These are phyloP conservation scores for Vanacampus margaritifer DNA, from an alignment of 2,113 vertebrate species.

Conservation along the genomic window DNA sequence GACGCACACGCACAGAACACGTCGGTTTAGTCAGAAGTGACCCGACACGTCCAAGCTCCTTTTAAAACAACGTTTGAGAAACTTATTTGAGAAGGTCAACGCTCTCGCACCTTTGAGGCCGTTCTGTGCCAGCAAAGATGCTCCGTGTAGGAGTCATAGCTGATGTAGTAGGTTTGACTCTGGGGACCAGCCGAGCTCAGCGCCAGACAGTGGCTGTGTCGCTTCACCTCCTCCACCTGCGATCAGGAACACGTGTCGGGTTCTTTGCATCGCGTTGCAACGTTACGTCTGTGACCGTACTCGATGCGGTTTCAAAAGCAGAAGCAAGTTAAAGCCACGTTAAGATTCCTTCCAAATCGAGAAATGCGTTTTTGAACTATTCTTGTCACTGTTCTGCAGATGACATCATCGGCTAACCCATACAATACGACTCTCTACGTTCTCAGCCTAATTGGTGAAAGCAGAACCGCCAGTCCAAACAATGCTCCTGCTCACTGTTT, in stretches of 20 bases:
- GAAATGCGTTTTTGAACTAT: no score
- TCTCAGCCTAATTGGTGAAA: no score
- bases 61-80: background rate
- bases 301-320: no score
- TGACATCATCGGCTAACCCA: no score
- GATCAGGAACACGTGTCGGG: background rate
- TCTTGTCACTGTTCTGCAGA: no score
- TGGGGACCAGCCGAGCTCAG: constrained; percentile 93
- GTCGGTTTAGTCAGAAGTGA: background rate
- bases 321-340: no score
- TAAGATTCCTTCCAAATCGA: no score
- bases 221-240: constrained; percentile 94
- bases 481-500: no score
- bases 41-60: background rate
- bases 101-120: constrained; percentile 83
- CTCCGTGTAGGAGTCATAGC: constrained; percentile 92
- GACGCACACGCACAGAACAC: background rate
- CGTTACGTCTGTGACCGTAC: no score
- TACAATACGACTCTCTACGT: no score
- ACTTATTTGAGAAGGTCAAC: background rate
- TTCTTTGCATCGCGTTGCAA: background rate
- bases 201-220: constrained; percentile 93
- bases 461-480: no score
- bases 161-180: constrained; percentile 94
- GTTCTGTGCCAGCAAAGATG: constrained; percentile 91